Conservation (phyloP, 2,797 vertebrate genomes). For the Leucoraja ocellata region DNA sequence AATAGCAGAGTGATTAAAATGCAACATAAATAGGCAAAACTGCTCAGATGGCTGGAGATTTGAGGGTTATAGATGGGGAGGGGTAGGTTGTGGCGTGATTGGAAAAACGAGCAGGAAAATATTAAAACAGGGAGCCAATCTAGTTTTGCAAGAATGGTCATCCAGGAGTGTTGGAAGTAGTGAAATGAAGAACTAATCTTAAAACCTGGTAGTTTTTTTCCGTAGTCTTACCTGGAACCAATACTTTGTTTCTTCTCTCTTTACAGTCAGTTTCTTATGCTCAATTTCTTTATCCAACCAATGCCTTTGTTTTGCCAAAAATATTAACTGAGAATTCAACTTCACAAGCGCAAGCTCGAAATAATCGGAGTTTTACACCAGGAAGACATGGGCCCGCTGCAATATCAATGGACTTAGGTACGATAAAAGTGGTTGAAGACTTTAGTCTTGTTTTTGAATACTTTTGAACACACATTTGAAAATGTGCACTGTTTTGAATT, state of each 20-base stretch:
- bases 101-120: too few relatives aligned
- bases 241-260: slow-evolving; percentile 37
- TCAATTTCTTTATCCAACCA: slow-evolving; percentile 84
- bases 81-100: too few relatives aligned
- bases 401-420: slow-evolving; percentile 54
- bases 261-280: slow-evolving; percentile 88
- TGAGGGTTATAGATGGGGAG: too few relatives aligned
- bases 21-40: too few relatives aligned
- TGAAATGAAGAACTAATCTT: not conserved
- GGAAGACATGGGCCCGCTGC: slow-evolving; percentile 51
- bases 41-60: too few relatives aligned
- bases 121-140: too few relatives aligned
- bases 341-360: slow-evolving; percentile 56
- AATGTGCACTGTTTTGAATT: not conserved
- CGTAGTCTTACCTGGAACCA: not conserved
- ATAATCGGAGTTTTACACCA: slow-evolving; percentile 60
- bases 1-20: too few relatives aligned
- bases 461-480: not conserved
- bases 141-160: too few relatives aligned
- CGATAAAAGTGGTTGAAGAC: not conserved
- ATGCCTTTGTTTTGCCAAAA: slow-evolving; percentile 79
- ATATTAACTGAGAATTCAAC: slow-evolving; percentile 53
- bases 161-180: not conserved
- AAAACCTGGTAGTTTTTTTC: not conserved
- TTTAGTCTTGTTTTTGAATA: not conserved